Base-by-base conservation (phyloP, 2,888 invertebrate species). In the Pollenia labialis region DNA sequence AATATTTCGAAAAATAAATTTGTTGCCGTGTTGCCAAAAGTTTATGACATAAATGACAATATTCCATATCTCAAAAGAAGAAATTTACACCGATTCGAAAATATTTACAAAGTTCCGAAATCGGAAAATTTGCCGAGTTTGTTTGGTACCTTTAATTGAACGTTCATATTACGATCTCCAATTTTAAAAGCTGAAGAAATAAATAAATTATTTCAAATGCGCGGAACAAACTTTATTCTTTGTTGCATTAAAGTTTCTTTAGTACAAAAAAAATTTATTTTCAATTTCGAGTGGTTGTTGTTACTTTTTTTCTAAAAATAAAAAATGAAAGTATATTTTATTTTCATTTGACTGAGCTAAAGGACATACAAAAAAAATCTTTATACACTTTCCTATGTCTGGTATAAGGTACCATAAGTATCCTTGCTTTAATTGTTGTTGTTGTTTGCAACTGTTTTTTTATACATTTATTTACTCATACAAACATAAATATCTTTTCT, bases 291-390 rank as follows among this genome's bases (percentile, higher is more conserved):
- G 46, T 62, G 14, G 18, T 48, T 74, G 66, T 46, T 60, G 10
- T 52, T 14, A 14, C 18, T 60, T 11, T 79, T 46, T 12, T 46
- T 81, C 16, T 40, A 42, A 56, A 81, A 72, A 72, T 83, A 84
- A 77, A 81, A 84, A 84, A 74, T 60, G 77, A 84, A 84, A 84
- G 84, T 84, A 46, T 14, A 72, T 84, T 84, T 79, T 69, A 32
- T 69, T 76, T 82, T 54, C 76, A 69, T 82, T 69, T 40, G 54
- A 14, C 76, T 75, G 54, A 62, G 52, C 72, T 74, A 84, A 84
- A 79, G 84, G 84, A 74, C 60, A 76, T 68, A 68, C 72, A 16
- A 64, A 76, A 60, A 60, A 69, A 60, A 23, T 32, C 44, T 58
- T 12, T 68, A 52, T 60, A 60, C 32, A 60, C 42, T 58, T 72